Conservation (phyloP, 2,113 vertebrate species). For the Oenanthe oenanthe region DNA sequence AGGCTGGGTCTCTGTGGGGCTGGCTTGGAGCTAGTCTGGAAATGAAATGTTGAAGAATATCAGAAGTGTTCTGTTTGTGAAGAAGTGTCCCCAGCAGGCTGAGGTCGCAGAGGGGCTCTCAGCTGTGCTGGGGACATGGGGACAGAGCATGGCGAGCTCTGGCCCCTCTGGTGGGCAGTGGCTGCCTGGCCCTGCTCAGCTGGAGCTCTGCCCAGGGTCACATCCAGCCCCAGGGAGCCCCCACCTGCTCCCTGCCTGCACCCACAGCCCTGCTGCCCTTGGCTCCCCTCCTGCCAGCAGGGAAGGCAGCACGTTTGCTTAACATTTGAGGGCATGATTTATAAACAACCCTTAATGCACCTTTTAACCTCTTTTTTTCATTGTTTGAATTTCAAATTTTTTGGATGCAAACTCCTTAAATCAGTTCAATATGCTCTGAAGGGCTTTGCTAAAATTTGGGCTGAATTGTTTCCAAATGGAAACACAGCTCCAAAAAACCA, state of each 20-base stretch:
- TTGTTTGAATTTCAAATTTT: conserved; percentile 58
- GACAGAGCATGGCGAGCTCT: fast-evolving
- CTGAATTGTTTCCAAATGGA: conserved; percentile 62
- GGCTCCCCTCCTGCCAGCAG: neutral
- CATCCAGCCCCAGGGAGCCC: fast-evolving
- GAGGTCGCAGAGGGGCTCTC: fast-evolving
- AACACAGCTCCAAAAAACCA: neutral
- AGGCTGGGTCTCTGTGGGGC: neutral
- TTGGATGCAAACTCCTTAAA: conserved; percentile 48
- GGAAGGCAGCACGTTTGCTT: conserved; percentile 45
- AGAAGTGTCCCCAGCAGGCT: fast-evolving
- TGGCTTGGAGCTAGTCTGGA: neutral
- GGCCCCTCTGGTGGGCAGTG: fast-evolving
- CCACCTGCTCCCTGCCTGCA: neutral
- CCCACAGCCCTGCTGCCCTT: neutral
- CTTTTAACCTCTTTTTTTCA: conserved; percentile 40
- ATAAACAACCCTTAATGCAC: conserved; percentile 25
- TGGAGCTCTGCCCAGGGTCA: neutral
- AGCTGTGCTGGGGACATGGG: fast-evolving
- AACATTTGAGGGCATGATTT: conserved; percentile 32
- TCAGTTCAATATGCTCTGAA: conserved; percentile 55
- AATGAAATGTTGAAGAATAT: neutral
- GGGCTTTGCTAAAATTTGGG: conserved; percentile 28
- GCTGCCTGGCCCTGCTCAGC: fast-evolving
- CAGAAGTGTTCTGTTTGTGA: fast-evolving